phyloP scores from a whole-genome alignment of 1,140 invertebrate species.

The Cyclargus thomasi region DNA sequence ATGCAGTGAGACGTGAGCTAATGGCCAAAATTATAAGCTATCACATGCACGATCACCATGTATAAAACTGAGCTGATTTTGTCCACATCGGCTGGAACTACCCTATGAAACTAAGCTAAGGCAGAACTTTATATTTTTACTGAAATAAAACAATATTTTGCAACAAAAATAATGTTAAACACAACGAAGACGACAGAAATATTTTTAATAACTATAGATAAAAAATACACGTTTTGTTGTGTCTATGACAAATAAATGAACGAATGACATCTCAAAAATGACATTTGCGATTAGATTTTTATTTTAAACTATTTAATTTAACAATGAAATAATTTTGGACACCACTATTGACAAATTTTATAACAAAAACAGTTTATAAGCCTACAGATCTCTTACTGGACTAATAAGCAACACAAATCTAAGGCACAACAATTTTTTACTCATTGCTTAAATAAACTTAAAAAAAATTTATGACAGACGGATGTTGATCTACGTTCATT shows the following conservation, averaged over 20 bases:
- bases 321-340: no score
- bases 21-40: slow-evolving; percentile 45
- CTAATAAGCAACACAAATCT: no score
- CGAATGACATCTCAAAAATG: neutral
- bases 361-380: no score
- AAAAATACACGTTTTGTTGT: slow-evolving; percentile 17
- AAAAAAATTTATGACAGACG: slow-evolving; percentile 19
- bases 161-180: slow-evolving; percentile 51
- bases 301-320: no score
- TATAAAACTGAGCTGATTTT: slow-evolving; percentile 40
- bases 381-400: no score
- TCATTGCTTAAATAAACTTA: no score
- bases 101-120: slow-evolving; percentile 31
- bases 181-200: slow-evolving; percentile 44
- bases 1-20: slow-evolving; percentile 44
- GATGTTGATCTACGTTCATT: slow-evolving; percentile 33
- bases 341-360: no score
- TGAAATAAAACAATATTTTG: slow-evolving; percentile 41
- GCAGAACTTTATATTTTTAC: slow-evolving; percentile 45
- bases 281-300: no score
- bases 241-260: slow-evolving; percentile 20
- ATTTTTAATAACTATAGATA: slow-evolving; percentile 36
- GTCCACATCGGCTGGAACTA: slow-evolving; percentile 33
- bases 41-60: slow-evolving; percentile 56
- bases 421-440: no score